Evolutionary conservation across 2,888 invertebrate species (phyloP).

Genomic region (Antheraea yamamai): DNA sequence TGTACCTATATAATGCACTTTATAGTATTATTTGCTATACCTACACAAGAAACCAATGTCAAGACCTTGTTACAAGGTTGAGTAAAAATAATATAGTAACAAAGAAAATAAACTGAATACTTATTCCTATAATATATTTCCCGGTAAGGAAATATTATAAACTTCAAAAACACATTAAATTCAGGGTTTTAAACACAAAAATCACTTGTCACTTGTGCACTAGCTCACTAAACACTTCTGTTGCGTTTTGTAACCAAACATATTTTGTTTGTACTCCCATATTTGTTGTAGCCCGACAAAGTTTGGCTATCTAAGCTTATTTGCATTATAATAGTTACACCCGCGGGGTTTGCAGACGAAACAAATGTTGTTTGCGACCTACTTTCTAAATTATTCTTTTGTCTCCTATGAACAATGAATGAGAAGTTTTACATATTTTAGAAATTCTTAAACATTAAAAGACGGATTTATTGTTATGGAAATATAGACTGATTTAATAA

Average conservation of each 20-base stretch:
- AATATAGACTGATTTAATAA: not conserved
- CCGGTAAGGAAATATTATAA: not conserved
- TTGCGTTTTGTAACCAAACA: slow-evolving; percentile 38
- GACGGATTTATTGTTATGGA: not conserved
- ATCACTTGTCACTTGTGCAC: not conserved
- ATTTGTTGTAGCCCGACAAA: slow-evolving; percentile 36
- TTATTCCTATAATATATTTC: not conserved
- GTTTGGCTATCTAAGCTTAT: slow-evolving; percentile 53
- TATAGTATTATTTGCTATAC: slow-evolving; percentile 19
- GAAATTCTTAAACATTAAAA: slow-evolving; percentile 7
- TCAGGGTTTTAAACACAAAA: not conserved
- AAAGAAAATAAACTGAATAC: not conserved
- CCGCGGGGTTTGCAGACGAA: slow-evolving; percentile 37
- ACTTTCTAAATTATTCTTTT: slow-evolving; percentile 67
- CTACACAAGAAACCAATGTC: slow-evolving; percentile 9
- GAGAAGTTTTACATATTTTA: slow-evolving; percentile 8
- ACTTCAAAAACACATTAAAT: not conserved
- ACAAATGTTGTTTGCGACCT: slow-evolving; percentile 53
- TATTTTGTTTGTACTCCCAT: slow-evolving; percentile 44
- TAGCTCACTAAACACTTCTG: slow-evolving; percentile 33
- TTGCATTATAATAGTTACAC: slow-evolving; percentile 70
- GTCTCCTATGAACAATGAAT: slow-evolving; percentile 16
- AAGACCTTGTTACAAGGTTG: not conserved
- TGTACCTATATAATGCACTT: slow-evolving; percentile 17
- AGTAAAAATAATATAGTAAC: not conserved